Percentiles rank a stretch among this genome's conserved stretches.
Evolutionary conservation across 1,140 invertebrate genomes (phyloP).

Genomic region (Triops cancriformis): DNA sequence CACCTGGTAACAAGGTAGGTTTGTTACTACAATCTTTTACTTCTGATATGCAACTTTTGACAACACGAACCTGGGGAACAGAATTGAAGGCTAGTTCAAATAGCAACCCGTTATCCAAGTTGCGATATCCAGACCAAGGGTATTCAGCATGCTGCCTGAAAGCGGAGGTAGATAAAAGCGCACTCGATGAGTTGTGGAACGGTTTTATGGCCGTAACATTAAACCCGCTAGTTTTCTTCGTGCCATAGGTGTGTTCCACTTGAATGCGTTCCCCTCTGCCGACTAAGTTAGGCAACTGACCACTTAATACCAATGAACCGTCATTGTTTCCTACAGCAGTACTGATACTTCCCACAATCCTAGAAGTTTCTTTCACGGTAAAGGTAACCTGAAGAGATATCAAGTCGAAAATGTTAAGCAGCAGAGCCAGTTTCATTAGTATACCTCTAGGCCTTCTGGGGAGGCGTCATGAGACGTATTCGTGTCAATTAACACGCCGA

Average conservation of each 20-base stretch:
- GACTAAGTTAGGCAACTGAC: constrained; percentile 65
- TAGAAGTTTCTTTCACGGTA: constrained; percentile 61
- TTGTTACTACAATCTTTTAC: not conserved
- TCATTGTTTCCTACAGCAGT: constrained; percentile 79
- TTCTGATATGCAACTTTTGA: not conserved
- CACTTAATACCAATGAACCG: constrained; percentile 60
- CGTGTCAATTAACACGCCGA: constrained; percentile 74
- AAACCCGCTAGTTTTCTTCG: constrained; percentile 59
- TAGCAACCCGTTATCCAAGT: constrained; percentile 53
- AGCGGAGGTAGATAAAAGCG: constrained; percentile 51
- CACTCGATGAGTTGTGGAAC: constrained; percentile 47
- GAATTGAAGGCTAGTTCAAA: constrained; percentile 56
- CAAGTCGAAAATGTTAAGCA: not conserved
- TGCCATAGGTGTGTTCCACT: constrained; percentile 66
- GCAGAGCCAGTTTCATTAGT: not conserved
- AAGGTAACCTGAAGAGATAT: constrained; percentile 60
- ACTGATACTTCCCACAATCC: constrained; percentile 66
- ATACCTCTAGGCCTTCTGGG: constrained; percentile 67
- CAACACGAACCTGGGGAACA: constrained; percentile 42
- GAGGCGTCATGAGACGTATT: constrained; percentile 57
- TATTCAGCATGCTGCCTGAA: constrained; percentile 65
- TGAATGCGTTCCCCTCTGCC: constrained; percentile 70
- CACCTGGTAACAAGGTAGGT: constrained; percentile 42
- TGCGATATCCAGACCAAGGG: constrained; percentile 68
- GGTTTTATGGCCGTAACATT: constrained; percentile 67